Conservation (phyloP, 2,888 invertebrate species). For the Hypomecis punctinalis region DNA sequence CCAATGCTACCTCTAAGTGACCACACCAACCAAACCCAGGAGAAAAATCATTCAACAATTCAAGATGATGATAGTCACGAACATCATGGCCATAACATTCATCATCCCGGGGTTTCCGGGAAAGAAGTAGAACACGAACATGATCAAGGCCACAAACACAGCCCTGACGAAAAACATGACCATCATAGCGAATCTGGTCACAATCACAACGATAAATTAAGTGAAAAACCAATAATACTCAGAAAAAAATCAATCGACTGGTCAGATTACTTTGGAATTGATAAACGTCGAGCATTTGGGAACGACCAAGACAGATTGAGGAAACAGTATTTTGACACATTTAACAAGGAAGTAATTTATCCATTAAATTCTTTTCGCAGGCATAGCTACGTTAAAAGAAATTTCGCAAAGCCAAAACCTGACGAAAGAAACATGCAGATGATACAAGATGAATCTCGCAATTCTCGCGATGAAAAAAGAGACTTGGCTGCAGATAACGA, state of each 20-base stretch:
- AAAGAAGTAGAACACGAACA: slow-evolving; percentile 50
- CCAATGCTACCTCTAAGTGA: slow-evolving; percentile 61
- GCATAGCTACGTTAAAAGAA: slow-evolving; percentile 72
- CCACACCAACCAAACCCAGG: slow-evolving; percentile 62
- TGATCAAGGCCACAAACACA: slow-evolving; percentile 40
- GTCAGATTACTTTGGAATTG: slow-evolving; percentile 95
- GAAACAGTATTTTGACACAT: slow-evolving; percentile 76
- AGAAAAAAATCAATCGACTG: slow-evolving; percentile 94
- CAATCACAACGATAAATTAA: slow-evolving; percentile 50
- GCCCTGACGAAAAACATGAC: slow-evolving; percentile 51
- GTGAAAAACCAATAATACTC: slow-evolving; percentile 81
- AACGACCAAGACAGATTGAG: slow-evolving; percentile 76
- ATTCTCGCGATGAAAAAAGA: slow-evolving; percentile 66
- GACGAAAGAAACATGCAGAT: slow-evolving; percentile 64
- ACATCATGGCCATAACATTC: slow-evolving; percentile 63
- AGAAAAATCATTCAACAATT: slow-evolving; percentile 52
- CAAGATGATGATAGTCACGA: slow-evolving; percentile 69
- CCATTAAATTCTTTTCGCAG: slow-evolving; percentile 68
- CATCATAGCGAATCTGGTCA: slow-evolving; percentile 44
- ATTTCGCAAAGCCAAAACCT: slow-evolving; percentile 64
- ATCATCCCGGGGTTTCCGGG: slow-evolving; percentile 64
- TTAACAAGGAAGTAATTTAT: slow-evolving; percentile 76
- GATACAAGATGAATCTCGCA: slow-evolving; percentile 53
- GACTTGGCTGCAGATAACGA: slow-evolving; percentile 76
- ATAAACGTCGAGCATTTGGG: slow-evolving; percentile 87